A percentile compares a stretch with the other conserved stretches of the same genome.
Conservation (phyloP, 2,797 vertebrate species). For the Premnoplex brunnescens region DNA sequence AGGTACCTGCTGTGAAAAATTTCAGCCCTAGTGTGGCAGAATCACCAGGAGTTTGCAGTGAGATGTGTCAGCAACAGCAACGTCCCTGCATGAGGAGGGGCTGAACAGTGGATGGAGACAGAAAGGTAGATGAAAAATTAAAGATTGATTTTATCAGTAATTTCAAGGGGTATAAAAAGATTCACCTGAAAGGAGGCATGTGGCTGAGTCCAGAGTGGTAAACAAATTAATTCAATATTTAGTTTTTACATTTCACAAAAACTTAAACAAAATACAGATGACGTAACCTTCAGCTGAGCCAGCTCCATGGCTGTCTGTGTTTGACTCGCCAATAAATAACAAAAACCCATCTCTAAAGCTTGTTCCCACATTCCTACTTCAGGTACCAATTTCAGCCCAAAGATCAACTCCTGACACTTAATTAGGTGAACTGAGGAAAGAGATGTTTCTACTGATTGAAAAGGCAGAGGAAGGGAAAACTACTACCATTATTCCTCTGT, state of each 20-base stretch:
- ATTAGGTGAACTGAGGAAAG: neutral
- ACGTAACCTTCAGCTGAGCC: neutral
- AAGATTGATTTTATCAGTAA: neutral
- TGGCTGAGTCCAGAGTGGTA: neutral
- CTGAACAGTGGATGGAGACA: neutral
- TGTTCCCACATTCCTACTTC: constrained; percentile 15
- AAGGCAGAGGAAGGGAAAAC: neutral
- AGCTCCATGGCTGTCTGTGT: neutral
- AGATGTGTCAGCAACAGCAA: neutral
- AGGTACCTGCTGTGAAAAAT: neutral
- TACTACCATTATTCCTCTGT: neutral
- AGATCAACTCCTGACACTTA: constrained; percentile 31
- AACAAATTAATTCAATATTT: neutral
- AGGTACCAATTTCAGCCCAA: constrained; percentile 21
- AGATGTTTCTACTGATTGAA: neutral
- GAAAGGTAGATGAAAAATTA: neutral
- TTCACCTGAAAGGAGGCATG: neutral
- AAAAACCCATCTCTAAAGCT: constrained; percentile 18
- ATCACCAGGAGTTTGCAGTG: neutral
- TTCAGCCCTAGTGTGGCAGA: neutral
- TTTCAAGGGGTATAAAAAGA: neutral
- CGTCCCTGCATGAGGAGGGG: rapidly evolving
- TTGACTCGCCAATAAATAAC: neutral
- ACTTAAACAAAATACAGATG: neutral
- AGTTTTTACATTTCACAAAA: neutral